Evolutionary conservation across 2,113 vertebrate genomes (phyloP), one percentile per base, ranked within the genome.

Genomic region (Galeopterus variegatus): DNA sequence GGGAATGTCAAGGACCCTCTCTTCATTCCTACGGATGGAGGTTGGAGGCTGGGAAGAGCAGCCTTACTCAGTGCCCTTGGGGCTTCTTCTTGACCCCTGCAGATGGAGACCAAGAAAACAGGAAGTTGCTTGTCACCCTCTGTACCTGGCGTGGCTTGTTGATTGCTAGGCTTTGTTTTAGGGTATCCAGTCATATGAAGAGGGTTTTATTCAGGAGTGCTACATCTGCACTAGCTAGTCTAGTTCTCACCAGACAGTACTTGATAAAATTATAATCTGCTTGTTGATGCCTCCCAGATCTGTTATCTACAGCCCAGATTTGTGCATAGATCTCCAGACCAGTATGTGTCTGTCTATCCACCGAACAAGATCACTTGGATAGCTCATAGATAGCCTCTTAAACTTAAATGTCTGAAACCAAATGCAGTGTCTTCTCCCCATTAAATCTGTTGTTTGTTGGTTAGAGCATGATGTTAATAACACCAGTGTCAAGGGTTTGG

Each of bases 381-480:
- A 21, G 65, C 36, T 83, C 33, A 64, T 56, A 82, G 64, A 79
- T 93, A 54, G 13, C 24, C 23, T 65, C 13, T 90, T 94, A 75
- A 94, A 81, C 41, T 65, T 56, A 80, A 75, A 54, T 88, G 62
- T 76, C 62, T 93, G 85, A 93, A 93, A 48, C 36, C 54, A 79
- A 89, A 60, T 28, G 41, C 1, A 60, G 11, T 50, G 41, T 58
- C 58, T 90, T 85, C 5, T 83, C 21, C 41, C 28, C 48, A 77
- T 96, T 81, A 77, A 62, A 75, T 50, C 58, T 93, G 14, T 65
- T 80, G 17, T 76, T 64, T n/a, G 41, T 41, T 41, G 41, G 41
- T 41, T 41, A 41, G 41, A 41, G 41, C 41, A 41, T 41, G 41
- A 3, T 41, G 41, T 41, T 41, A 41, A 41, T 41, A 41, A 41